Evolutionary conservation across 2,888 invertebrate species (phyloP), one percentile per base, ranked within the genome.

Genomic region (Tenthredo mesomela): DNA sequence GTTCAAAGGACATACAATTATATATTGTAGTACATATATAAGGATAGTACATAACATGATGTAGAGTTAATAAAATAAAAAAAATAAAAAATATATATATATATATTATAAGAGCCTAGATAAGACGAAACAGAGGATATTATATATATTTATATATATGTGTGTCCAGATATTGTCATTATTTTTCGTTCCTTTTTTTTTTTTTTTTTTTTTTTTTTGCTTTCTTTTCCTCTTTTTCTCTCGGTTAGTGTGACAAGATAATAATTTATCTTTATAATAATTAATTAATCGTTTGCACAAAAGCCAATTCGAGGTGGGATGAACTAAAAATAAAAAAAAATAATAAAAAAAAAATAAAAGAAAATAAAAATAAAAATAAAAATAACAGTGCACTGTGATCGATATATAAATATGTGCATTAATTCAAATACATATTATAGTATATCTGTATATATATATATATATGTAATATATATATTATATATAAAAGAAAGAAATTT

Each of bases 141-240:
- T 29, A 29, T 29, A 29, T 29, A 29, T 29, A 29, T 29, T 18
- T 54, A 33, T 29, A 33, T 29, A 33, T 50, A 33, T 29, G n/a
- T 50, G 58, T 54, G 71, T 43, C 40, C 50, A 84, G 73, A 84
- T 85, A 58, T 83, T 86, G 73, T 78, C 85, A 85, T 83, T 75
- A 75, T 77, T 67, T 84, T 75, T 82, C 83, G 33, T 71, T 61
- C 70, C 78, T 61, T 84, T 75, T 50, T 84, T 75, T 10, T 84
- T 75, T 9, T 25, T 54, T 50, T 61, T 75, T 43, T 67, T 75
- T 40, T 84, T 25, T 54, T 50, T 61, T 75, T 43, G 54, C 70
- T 40, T 84, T 67, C 43, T 77, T 29, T 82, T n/a, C 43, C 40
- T 80, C 67, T 61, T 12, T 61, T 21, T 25, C 21, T 61, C 21